Base-by-base conservation (phyloP, 2,888 invertebrate species). In the Antitype chi region DNA sequence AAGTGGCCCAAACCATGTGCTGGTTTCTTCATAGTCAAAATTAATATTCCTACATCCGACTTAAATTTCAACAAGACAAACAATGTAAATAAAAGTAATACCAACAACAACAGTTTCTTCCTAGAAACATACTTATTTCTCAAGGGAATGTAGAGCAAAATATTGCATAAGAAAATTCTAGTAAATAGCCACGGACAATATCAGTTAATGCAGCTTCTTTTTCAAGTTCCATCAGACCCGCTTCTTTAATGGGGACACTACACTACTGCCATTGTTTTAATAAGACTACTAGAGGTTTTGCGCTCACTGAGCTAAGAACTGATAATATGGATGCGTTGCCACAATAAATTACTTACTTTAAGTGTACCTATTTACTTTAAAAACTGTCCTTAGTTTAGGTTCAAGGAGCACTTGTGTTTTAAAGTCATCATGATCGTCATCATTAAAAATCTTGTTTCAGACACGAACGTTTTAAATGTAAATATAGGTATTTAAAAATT, bases 181-280 rank as follows among this genome's bases (percentile, higher is more conserved):
- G 75, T 59, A 79, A 60, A 64, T 64, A 76, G n/a, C 38, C 49
- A 28, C 49, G n/a, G 43, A 81, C 68, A 79, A 83, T 81, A 87
- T 81, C 76, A n/a, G 81, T 49, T 78, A 84, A 84, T 75, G 74
- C 59, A 75, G 59, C 38, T 67, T 79, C 64, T 81, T 76, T 85
- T 85, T 81, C 74, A 74, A 77, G 78, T 79, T 77, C 57, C 67
- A 74, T 84, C 74, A 79, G 59, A 74, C 68, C 66, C 69, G 69
- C 77, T 85, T 76, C 69, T 72, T 80, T 86, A 85, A 64, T 63
- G 55, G 68, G 53, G 57, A 76, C 80, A 76, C 85, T 73, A 72
- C 43, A 80, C 53, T 60, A 52, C 70, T 64, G 57, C 76, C 57
- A 73, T 87, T 88, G 78, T 87, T 85, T 80, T 53, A 72, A 77